Evolutionary conservation across 2,888 invertebrate genomes (phyloP), one percentile per base, ranked within the genome.

Genomic region (Nemurella pictetii): DNA sequence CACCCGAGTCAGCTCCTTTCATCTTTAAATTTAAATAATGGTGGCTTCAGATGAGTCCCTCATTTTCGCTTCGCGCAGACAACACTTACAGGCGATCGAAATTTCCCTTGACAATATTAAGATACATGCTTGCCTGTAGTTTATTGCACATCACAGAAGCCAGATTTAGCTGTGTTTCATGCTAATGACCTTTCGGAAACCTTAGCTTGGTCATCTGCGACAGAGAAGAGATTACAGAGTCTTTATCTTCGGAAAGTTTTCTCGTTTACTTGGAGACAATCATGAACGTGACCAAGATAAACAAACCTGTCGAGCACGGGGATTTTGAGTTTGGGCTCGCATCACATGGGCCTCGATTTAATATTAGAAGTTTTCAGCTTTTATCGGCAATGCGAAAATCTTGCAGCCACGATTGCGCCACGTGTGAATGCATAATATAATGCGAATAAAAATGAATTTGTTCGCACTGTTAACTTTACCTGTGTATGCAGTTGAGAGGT

Each of bases 231-330:
- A 80, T 80, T 80, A 80, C 80, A 20, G 9, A 26, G 36, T 20
- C 35, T 80, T 80, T 80, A 80, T 80, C 26, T 32, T 29, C 80
- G 30, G n/a, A n/a, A 80, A 80, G 80, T 80, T 80, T 80, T 80
- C 80, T 80, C 80, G 80, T 80, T 35, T 35, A 7, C 25, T 5
- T 2, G 55, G 12, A 55, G 55, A 78, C 78, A 29, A 29, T 78
- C 78, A n/a, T 78, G n/a, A 1, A 80, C 80, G 80, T 80, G 80
- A 80, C 80, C 35, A 35, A 32, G 80, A 80, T 80, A n/a, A 35
- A 36, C 80, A 80, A 80, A 26, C 80, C 12, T 26, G 25, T 35
- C 20, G 5, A 15, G 77, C 5, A 7, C 36, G 26, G 28, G n/a
- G 28, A 12, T n/a, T 75, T 75, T 75, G 26, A 75, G 15, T 25